Base-by-base conservation (phyloP, 1,140 invertebrate species). In the Chionoecetes opilio region DNA sequence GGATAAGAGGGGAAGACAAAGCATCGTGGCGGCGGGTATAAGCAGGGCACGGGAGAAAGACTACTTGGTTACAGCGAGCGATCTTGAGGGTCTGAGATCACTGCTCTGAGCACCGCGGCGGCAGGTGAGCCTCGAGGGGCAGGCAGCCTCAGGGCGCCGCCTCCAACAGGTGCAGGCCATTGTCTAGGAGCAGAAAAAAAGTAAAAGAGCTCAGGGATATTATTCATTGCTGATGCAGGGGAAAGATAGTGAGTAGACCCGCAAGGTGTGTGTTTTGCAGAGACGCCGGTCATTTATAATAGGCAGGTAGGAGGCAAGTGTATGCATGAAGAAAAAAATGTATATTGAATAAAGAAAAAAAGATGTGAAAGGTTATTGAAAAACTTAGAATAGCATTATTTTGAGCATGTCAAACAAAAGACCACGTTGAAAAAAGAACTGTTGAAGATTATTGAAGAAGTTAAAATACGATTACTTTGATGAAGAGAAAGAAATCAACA, bases 21-120 rank as follows among this genome's bases (percentile, higher is more conserved):
- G n/a, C n/a, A n/a, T n/a, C n/a, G n/a, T n/a, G 37, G 85, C 21
- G 85, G 37, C 17, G 32, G 9, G 85, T n/a, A 26, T 29, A 9
- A 32, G 37, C 17, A 26, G 9, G 85, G 26, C 8, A 29, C 29
- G 37, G 32, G 85, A 26, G 29, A 87, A 34, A 32, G 21, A 38
- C 26, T 35, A 38, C 63, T 75, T 87, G 85, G 85, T 35, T 34
- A 87, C 85, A 38, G 85, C 31, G 85, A 6, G 32, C 32, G 32
- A 87, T 9, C 37, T 35, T 87, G 9, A 87, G 85, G 85, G 85
- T 37, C 85, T 87, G 85, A 87, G 85, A 38, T 37, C 85, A 38
- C 34, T 35, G 85, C 37, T 35, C n/a, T 26, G 63, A 75, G n/a
- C 63, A 75, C 63, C 63, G n/a, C 63, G 63, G 63, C 63, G 63